Percentiles rank a stretch among this genome's conserved stretches.
These are phyloP conservation scores for Gopherus flavomarginatus DNA, from an alignment of 2,113 vertebrate species.

Conservation along the genomic window DNA sequence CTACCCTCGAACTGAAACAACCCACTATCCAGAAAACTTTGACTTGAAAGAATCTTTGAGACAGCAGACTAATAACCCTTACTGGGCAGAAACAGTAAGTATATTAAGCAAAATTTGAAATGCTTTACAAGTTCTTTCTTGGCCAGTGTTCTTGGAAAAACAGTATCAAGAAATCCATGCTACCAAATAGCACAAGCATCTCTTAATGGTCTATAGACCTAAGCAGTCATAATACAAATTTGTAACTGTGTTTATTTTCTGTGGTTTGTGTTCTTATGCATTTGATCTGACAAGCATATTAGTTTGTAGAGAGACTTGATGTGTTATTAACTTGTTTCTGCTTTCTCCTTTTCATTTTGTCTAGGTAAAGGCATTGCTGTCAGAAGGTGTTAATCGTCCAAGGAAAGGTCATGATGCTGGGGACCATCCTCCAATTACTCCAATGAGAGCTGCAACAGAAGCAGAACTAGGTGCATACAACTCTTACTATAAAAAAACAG, in stretches of 20 bases:
- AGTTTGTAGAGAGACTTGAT: neutral
- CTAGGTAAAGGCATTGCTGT: slow-evolving; percentile 91
- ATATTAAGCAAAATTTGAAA: neutral
- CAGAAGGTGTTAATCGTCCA: slow-evolving; percentile 91
- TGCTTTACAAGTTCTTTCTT: neutral
- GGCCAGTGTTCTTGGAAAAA: neutral
- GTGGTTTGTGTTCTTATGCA: neutral
- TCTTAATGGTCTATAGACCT: neutral
- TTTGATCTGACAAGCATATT: neutral
- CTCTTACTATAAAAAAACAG: neutral
- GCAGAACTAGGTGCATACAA: slow-evolving; percentile 87
- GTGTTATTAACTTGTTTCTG: fast-evolving
- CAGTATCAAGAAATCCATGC: neutral
- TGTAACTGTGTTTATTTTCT: neutral
- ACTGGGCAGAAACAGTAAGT: slow-evolving; percentile 92
- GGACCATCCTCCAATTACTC: slow-evolving; percentile 97
- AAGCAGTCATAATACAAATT: neutral
- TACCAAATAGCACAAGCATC: neutral
- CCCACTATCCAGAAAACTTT: slow-evolving; percentile 96
- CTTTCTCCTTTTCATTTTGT: neutral
- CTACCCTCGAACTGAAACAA: slow-evolving; percentile 98
- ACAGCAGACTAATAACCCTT: slow-evolving; percentile 89
- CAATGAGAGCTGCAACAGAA: slow-evolving; percentile 94
- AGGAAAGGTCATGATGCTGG: slow-evolving; percentile 93
- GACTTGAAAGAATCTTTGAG: slow-evolving; percentile 92